Evolutionary conservation across 2,888 invertebrate species (phyloP).

Genomic region (Macrosoma leucophasiata): DNA sequence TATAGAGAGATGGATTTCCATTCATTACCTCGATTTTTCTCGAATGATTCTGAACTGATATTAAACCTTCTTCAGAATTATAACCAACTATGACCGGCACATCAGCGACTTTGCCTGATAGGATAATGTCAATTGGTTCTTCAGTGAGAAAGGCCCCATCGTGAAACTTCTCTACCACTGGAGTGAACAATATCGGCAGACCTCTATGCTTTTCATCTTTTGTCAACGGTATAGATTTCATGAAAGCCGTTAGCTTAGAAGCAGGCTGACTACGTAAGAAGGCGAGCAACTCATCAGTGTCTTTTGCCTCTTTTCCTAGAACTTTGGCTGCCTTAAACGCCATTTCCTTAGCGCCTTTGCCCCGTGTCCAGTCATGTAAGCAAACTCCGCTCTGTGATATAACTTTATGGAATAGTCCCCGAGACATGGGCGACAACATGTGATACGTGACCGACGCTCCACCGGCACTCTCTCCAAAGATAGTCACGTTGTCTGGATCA

Average conservation of each 20-base stretch:
- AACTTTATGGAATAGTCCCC: slow-evolving; percentile 38
- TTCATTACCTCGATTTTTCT: slow-evolving; percentile 32
- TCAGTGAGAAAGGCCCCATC: slow-evolving; percentile 33
- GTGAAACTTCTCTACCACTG: slow-evolving; percentile 37
- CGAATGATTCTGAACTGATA: slow-evolving; percentile 20
- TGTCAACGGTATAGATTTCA: slow-evolving; percentile 30
- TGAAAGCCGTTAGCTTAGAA: slow-evolving; percentile 28
- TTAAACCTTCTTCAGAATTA: slow-evolving; percentile 35
- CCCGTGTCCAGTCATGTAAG: slow-evolving; percentile 31
- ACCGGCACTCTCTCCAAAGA: slow-evolving; percentile 46
- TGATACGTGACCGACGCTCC: slow-evolving; percentile 38
- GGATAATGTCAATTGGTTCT: slow-evolving; percentile 30
- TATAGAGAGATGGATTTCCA: slow-evolving; percentile 27
- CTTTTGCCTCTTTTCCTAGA: slow-evolving; percentile 29
- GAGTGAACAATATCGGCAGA: slow-evolving; percentile 34
- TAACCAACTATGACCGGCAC: slow-evolving; percentile 38
- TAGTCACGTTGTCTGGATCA: slow-evolving; percentile 34
- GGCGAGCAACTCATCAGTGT: slow-evolving; percentile 27
- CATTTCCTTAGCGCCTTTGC: slow-evolving; percentile 23
- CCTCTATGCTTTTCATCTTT: slow-evolving; percentile 32
- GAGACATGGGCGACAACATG: slow-evolving; percentile 41
- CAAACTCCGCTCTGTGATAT: slow-evolving; percentile 39
- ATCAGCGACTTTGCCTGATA: slow-evolving; percentile 28
- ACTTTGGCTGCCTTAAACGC: slow-evolving; percentile 30
- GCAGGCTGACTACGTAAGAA: slow-evolving; percentile 30